Evolutionary conservation across 2,888 invertebrate genomes (phyloP), one percentile per base, ranked within the genome.

Genomic region (Electrophaes corylata): DNA sequence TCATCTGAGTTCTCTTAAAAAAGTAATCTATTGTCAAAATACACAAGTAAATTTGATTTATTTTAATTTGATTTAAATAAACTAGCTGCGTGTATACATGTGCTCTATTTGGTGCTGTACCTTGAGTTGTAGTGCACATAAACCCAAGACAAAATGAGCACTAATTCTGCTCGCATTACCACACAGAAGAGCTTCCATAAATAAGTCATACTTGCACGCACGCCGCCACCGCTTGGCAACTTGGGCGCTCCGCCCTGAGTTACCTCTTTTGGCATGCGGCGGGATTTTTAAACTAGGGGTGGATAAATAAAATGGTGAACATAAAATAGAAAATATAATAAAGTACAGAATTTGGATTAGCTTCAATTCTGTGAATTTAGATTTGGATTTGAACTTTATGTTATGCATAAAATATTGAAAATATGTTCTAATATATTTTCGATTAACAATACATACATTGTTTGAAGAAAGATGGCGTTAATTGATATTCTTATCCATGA

Each of bases 161-260:
- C 89, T 90, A 90, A 89, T 88, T 89, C 82, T 81, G 82, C 70
- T 52, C 75, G 73, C 75, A 70, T 70, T 72, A 46, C 65, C 57
- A 76, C 80, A 81, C 76, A 79, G 81, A 79, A 81, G 79, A 60
- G 76, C 89, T 86, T 84, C 81, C 89, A 89, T 90, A 91, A 89
- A 90, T 86, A 88, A 88, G 88, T 89, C 90, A 91, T 91, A 90
- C 88, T 91, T 83, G 82, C 83, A 87, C 88, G 85, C 86, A 83
- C 73, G 71, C 75, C 72, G 71, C 76, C 67, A 62, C 63, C 65
- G 68, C 60, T 73, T 81, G 85, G 84, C 86, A 86, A 83, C 78
- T 85, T 79, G 50, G 40, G 53, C 43, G 39, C 39, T 33, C 40
- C 26, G 47, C 48, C 48, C 45, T 58, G 55, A 60, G 55, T 60